Conservation (phyloP, 2,888 invertebrate genomes). For the Clusia tigrina region DNA sequence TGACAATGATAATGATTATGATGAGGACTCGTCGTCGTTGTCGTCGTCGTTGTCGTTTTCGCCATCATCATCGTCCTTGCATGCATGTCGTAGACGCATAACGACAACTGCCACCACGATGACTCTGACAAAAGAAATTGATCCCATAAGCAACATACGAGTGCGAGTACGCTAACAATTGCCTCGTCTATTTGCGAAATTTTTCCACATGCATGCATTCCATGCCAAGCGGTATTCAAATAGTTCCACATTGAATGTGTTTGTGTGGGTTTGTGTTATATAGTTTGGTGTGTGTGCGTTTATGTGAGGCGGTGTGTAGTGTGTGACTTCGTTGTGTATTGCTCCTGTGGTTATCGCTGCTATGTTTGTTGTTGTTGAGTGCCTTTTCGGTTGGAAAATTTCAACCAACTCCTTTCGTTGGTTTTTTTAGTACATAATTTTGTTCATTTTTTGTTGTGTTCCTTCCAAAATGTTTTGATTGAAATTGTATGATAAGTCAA, state of each 20-base stretch:
- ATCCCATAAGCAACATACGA: not conserved
- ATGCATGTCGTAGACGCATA: not conserved
- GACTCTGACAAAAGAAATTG: not conserved
- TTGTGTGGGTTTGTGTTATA: too few relatives aligned
- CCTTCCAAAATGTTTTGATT: slow-evolving; percentile 5
- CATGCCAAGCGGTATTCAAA: not conserved
- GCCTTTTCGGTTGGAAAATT: too few relatives aligned
- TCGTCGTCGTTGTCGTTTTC: not conserved
- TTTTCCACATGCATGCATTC: slow-evolving; percentile 18
- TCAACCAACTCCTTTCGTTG: too few relatives aligned
- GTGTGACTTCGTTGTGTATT: too few relatives aligned
- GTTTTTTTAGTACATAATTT: not conserved
- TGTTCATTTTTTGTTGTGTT: not conserved
- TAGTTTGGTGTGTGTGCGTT: too few relatives aligned
- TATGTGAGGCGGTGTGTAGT: too few relatives aligned
- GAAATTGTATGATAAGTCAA: slow-evolving; percentile 19
- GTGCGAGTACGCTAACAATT: slow-evolving; percentile 11
- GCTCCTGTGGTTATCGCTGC: too few relatives aligned
- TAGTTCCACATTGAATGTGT: not conserved
- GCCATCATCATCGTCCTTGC: not conserved
- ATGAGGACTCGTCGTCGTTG: not conserved
- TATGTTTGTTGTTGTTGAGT: not conserved
- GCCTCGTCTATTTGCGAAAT: slow-evolving; percentile 12
- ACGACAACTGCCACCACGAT: not conserved
- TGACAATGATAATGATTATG: not conserved